A percentile compares a stretch with the other conserved stretches of the same genome.
Conservation (phyloP, 2,113 vertebrate genomes). For the Corydoras maculifer region DNA sequence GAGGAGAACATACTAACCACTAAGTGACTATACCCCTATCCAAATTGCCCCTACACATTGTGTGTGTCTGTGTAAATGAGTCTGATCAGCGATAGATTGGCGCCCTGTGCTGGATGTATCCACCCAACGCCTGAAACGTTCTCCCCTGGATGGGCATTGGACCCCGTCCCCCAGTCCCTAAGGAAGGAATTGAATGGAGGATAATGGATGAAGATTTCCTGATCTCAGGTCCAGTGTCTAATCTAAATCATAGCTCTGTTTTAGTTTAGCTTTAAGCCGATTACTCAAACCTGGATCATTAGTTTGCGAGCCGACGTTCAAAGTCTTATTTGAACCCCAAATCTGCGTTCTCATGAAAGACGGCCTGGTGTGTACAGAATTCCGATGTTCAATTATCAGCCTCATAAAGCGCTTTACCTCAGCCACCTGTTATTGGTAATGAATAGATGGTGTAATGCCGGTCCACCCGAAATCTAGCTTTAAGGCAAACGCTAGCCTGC, state of each 20-base stretch:
- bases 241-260: too few relatives aligned
- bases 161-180: too few relatives aligned
- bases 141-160: background rate
- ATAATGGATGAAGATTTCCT: too few relatives aligned
- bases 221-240: too few relatives aligned
- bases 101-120: background rate
- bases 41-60: too few relatives aligned
- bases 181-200: too few relatives aligned
- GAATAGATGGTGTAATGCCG: conserved; percentile 21
- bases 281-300: background rate
- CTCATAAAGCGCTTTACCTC: conserved; percentile 29
- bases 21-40: too few relatives aligned
- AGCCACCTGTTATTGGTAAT: conserved; percentile 41
- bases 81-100: too few relatives aligned
- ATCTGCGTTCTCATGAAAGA: conserved; percentile 15
- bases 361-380: conserved; percentile 36
- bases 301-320: background rate
- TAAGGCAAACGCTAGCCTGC: too few relatives aligned
- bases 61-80: background rate
- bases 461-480: conserved; percentile 7
- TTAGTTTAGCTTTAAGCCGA: too few relatives aligned
- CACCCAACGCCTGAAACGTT: background rate
- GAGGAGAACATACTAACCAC: too few relatives aligned
- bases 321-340: conserved; percentile 10
- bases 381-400: conserved; percentile 27